Evolutionary conservation across 2,113 vertebrate species (phyloP), one percentile per base, ranked within the genome.

Genomic region (Smithornis capensis): DNA sequence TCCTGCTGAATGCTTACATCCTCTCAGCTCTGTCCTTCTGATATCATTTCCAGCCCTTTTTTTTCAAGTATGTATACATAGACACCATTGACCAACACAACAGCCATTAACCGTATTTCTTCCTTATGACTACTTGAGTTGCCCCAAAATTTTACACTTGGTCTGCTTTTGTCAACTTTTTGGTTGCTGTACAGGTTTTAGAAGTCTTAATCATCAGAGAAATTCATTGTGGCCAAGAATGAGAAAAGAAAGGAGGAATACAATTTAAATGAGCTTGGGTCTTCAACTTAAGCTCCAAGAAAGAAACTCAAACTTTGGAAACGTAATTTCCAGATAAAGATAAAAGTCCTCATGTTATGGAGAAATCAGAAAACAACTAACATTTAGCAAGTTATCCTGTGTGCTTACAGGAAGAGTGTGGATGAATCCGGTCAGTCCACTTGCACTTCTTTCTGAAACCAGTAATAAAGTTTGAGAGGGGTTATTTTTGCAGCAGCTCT

Each of bases 401-500:
- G 76, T 69, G 38, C 55, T 19, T 55, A 57, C 33, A 79, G 47
- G 69, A 89, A 38, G 19, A 42, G 64, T 4, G 7, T 7, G 31
- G 87, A 81, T 83, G 77, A 92, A 45, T 92, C 82, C 29, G 60
- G 93, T 10, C 29, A 81, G 87, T 94, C 88, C 83, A 75, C 87
- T 94, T 88, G 77, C 63, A 69, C 89, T 93, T 89, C 89, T 95
- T 92, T 67, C 95, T 92, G 91, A 93, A 95, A 87, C 94, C 89
- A 40, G 96, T 97, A 97, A 97, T 92, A 97, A 97, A 97, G 97
- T 97, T 97, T 95, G 92, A 98, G 95, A 96, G 57, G 83, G 94
- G 97, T 96, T 98, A 97, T 98, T 98, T 97, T 97, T 97, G 95
- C 97, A 97, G 88, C 95, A 96, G 95, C 90, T 97, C 91, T 96